Base-by-base conservation (phyloP, 2,113 vertebrate species). In the Neomonachus schauinslandi region DNA sequence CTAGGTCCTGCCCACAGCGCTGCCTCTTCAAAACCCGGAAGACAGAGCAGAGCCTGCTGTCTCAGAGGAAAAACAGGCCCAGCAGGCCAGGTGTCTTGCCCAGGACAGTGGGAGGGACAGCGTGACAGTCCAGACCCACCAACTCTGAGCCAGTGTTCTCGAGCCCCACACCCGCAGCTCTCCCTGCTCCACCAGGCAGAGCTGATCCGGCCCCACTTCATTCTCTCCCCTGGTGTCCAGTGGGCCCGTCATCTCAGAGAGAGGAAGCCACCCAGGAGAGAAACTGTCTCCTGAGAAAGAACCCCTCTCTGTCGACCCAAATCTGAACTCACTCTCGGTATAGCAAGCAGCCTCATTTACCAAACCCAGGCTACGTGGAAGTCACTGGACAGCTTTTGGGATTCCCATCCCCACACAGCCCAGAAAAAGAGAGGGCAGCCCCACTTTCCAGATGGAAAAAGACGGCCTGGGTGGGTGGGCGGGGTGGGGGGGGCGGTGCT, bases 111-210 rank as follows among this genome's bases (percentile, higher is more conserved):
- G 39, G 49, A 76, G 65, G 26, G 59, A 14, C 7, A 16, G 21
- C 14, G 1, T 13, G 26, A 13, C 28, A 82, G 55, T 51, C 26
- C 21, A 46, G 84, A 80, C 2, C 46, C 15, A 55, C 63, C 11
- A 24, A 1, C 36, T 42, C 72, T 19, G 8, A 79, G 10, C 67
- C 79, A 8, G 61, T 5, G 26, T 1, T 26, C 28, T 26, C 24
- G 11, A 49, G 24, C 33, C 24, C 59, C 15, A 14, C 26, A 4
- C 31, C 2, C 55, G 0, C 33, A 15, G 0, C 6, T 10, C 39
- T 31, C 49, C 42, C 51, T 5, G 55, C 39, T 53, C 57, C 11
- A 2, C 13, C 5, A 69, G 28, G 67, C 33, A 55, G 63, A 15
- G 63, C 63, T 65, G 63, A 33, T 5, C 28, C 49, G 4, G 10